These are phyloP conservation scores for Pterobdella sp. DNA, from an alignment of 2,888 invertebrate species.

Conservation along the genomic window DNA sequence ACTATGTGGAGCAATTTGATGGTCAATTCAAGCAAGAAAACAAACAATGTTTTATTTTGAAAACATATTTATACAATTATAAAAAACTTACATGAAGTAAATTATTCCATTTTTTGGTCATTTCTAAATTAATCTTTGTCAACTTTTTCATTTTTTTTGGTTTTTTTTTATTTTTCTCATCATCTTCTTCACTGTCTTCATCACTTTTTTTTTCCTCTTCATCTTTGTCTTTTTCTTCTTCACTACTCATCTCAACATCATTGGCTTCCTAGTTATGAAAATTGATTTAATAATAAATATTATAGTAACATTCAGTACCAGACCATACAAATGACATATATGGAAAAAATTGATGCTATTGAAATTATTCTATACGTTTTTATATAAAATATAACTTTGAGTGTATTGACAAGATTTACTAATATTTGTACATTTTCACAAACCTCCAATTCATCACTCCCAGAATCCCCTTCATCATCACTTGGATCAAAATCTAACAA, in stretches of 20 bases:
- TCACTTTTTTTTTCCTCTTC: neutral
- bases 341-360: too few relatives aligned
- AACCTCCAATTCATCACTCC: neutral
- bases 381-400: neutral
- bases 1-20: too few relatives aligned
- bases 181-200: neutral
- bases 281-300: neutral
- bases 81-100: constrained; percentile 8
- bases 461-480: constrained; percentile 7
- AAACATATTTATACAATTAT: too few relatives aligned
- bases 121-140: neutral
- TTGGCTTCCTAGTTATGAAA: constrained; percentile 1
- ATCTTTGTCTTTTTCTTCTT: constrained; percentile 18
- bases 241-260: constrained; percentile 9
- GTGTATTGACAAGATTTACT: neutral
- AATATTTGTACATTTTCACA: neutral
- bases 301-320: neutral
- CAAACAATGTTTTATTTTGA: too few relatives aligned
- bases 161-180: neutral
- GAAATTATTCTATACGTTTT: neutral
- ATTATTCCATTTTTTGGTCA: constrained; percentile 11
- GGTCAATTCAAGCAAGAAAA: too few relatives aligned
- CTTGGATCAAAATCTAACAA: constrained; percentile 20
- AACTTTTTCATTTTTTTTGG: neutral
- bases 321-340: too few relatives aligned